A percentile compares a stretch with the other conserved stretches of the same genome.
These are phyloP conservation scores for Pocillopora verrucosa DNA, from an alignment of 64 coral and sea anemone species.

Conservation along the genomic window DNA sequence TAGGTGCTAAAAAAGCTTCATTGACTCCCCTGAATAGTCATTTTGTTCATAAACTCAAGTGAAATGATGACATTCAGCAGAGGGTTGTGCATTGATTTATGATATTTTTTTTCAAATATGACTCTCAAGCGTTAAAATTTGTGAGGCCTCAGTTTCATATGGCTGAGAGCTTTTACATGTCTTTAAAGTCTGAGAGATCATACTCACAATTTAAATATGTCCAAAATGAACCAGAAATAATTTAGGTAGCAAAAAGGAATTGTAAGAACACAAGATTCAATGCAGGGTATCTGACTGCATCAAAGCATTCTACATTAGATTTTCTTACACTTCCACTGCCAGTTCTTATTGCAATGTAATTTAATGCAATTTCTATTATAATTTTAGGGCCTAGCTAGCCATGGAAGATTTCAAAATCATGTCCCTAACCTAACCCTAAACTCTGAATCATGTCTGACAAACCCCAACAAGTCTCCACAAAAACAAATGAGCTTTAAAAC, in stretches of 20 bases:
- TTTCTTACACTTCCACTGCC: background rate
- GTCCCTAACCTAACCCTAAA: background rate
- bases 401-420: constrained; percentile 71
- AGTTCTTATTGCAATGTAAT: too few species aligned
- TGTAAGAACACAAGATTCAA: background rate
- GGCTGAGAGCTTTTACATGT: background rate
- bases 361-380: background rate
- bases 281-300: background rate
- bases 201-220: too few species aligned
- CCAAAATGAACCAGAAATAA: too few species aligned
- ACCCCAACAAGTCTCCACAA: constrained; percentile 15
- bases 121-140: too few species aligned
- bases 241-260: too few species aligned
- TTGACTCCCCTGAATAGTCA: too few species aligned
- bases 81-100: too few species aligned
- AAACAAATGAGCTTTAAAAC: background rate
- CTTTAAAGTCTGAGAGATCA: background rate
- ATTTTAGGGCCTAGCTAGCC: constrained; percentile 41
- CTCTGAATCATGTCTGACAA: constrained; percentile 5
- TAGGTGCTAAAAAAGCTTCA: too few species aligned
- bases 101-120: too few species aligned
- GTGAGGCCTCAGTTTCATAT: too few species aligned
- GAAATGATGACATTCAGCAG: too few species aligned
- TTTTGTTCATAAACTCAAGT: too few species aligned
- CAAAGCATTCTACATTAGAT: background rate